Conservation (phyloP, 2,797 vertebrate genomes). For the Triplophysa bombifrons region DNA sequence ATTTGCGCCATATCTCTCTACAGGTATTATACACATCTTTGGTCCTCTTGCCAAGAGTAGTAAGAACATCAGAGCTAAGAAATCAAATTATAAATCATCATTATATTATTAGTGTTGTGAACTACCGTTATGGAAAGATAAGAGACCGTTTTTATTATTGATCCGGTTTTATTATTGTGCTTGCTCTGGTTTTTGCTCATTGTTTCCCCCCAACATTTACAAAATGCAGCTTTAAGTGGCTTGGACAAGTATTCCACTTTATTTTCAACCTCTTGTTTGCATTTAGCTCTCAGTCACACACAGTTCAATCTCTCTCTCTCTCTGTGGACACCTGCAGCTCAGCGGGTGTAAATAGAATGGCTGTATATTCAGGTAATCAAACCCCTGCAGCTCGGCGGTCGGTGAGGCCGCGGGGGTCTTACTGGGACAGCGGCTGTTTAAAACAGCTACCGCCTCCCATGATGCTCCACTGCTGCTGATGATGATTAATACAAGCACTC, state of each 20-base stretch:
- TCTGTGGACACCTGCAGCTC: constrained; percentile 13
- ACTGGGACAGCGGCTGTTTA: constrained; percentile 1
- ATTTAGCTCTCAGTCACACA: background rate
- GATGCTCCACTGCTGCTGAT: constrained; percentile 22
- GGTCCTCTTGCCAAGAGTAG: too few species aligned
- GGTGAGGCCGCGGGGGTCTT: constrained; percentile 1
- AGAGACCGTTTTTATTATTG: too few species aligned
- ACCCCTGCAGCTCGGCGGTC: background rate
- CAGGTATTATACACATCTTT: too few species aligned
- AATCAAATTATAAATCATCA: too few species aligned
- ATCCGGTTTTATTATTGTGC: too few species aligned
- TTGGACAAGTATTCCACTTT: background rate
- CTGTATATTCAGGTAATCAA: constrained; percentile 21
- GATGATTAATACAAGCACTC: constrained; percentile 10
- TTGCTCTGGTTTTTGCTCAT: too few species aligned
- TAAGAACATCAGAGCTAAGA: too few species aligned
- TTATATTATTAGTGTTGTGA: too few species aligned
- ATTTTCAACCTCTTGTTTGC: background rate
- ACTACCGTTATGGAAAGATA: too few species aligned
- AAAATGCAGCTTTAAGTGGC: too few species aligned
- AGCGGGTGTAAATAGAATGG: constrained; percentile 17
- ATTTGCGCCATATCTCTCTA: too few species aligned
- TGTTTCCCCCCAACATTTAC: too few species aligned
- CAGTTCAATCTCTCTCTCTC: background rate
- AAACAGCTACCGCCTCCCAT: constrained; percentile 6